These are phyloP conservation scores for Nanorana parkeri DNA, from an alignment of 2,113 vertebrate species.

Conservation along the genomic window DNA sequence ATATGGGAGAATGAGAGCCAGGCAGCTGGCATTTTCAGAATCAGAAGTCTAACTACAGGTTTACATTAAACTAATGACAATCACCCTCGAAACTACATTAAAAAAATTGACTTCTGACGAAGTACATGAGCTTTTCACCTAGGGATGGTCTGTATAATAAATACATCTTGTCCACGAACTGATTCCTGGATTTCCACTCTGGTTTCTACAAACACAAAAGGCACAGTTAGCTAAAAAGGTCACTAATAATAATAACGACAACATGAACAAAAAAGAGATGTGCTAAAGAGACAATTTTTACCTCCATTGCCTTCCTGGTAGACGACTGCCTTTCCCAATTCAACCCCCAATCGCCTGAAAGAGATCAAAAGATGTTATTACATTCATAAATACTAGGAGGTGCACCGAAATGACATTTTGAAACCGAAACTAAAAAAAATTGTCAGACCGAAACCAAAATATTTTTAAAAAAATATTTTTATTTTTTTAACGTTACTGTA, in stretches of 20 bases:
- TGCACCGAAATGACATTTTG: no score
- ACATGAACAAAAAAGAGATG: no score
- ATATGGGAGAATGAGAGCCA: no score
- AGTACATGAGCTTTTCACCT: slow-evolving; percentile 72
- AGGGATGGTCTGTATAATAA: slow-evolving; percentile 98
- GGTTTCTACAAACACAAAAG: slow-evolving; percentile 79
- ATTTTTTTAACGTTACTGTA: no score
- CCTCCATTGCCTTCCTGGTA: slow-evolving; percentile 97
- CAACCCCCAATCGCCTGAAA: slow-evolving; percentile 89
- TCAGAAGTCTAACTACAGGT: no score
- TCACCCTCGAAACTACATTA: no score
- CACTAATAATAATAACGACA: neutral
- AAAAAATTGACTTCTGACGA: no score
- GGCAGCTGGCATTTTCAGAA: no score
- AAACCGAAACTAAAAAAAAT: no score
- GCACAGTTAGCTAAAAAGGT: neutral
- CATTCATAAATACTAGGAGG: neutral
- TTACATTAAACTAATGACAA: no score
- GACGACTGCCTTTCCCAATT: slow-evolving; percentile 94
- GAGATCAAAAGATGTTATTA: neutral
- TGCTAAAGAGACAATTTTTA: slow-evolving; percentile 61
- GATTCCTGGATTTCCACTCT: slow-evolving; percentile 98
- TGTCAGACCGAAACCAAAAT: no score
- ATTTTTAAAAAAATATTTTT: no score
- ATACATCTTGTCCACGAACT: slow-evolving; percentile 94